Conservation (phyloP, 37 sponge, comb jelly and placozoan genomes). For the Spongia lamella region DNA sequence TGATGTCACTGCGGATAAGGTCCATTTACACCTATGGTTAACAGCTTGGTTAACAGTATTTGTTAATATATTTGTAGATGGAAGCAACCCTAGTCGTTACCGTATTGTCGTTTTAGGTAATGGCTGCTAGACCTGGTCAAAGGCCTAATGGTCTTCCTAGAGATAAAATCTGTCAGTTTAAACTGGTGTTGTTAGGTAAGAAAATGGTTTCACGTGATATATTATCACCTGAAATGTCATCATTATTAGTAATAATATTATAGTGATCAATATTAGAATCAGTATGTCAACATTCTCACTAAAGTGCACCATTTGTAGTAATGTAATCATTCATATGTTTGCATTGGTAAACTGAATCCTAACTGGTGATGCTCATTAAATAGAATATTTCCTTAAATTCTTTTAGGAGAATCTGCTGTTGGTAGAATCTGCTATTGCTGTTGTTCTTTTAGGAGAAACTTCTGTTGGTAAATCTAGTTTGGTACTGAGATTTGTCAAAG, state of each 20-base stretch:
- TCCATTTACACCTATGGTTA: too few relatives aligned
- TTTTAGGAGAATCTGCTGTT: conserved; percentile 79
- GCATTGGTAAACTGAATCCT: background rate
- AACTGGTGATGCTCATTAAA: background rate
- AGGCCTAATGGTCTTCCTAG: conserved; percentile 79
- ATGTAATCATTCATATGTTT: background rate
- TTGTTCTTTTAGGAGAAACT: too few relatives aligned
- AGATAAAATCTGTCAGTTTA: conserved; percentile 97
- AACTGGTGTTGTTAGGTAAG: conserved; percentile 95
- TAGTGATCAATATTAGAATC: too few relatives aligned
- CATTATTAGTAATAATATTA: too few relatives aligned
- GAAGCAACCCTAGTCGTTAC: too few relatives aligned
- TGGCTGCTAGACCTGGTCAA: conserved; percentile 61
- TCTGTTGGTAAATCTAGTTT: conserved; percentile 99
- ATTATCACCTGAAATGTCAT: too few relatives aligned
- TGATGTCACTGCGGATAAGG: too few relatives aligned
- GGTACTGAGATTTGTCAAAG: conserved; percentile 98
- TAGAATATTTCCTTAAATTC: background rate
- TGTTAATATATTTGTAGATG: too few relatives aligned
- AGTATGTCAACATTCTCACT: too few relatives aligned
- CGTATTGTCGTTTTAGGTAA: conserved; percentile 6
- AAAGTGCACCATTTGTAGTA: background rate
- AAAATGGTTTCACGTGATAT: background rate
- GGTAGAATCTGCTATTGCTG: too few relatives aligned
- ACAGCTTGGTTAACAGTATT: too few relatives aligned